Evolutionary conservation across 1,140 invertebrate genomes (phyloP).

Genomic region (Trinorchestia longiramus): DNA sequence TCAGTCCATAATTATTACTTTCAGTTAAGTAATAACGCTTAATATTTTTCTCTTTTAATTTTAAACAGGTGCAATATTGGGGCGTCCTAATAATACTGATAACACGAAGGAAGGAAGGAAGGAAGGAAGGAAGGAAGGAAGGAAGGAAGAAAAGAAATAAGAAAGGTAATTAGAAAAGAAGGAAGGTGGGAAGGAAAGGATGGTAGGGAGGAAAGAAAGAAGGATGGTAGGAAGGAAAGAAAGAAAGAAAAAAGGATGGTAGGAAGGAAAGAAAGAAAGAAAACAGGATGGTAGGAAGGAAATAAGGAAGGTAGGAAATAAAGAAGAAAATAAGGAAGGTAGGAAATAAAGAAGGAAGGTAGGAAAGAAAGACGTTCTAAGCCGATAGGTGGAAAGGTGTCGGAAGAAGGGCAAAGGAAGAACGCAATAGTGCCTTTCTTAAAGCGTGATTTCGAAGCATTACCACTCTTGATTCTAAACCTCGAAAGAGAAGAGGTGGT

Average conservation of each 20-base stretch:
- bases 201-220: not conserved
- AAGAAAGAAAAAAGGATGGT: not conserved
- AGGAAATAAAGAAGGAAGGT: no score
- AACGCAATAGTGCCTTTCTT: no score
- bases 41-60: not conserved
- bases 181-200: not conserved
- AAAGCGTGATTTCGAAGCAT: not conserved
- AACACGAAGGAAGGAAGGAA: not conserved
- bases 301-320: not conserved
- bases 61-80: not conserved
- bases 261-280: not conserved
- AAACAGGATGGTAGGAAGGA: not conserved
- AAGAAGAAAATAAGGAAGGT: not conserved
- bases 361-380: not conserved
- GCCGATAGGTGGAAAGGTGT: not conserved
- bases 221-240: not conserved
- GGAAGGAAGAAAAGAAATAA: not conserved
- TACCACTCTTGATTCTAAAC: not conserved
- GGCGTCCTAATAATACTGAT: not conserved
- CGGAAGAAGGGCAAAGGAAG: not conserved
- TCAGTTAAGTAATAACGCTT: not conserved
- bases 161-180: no score
- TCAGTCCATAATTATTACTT: not conserved
- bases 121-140: not conserved
- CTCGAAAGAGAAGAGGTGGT: not conserved